These are phyloP conservation scores for Gorsachius goisagi DNA, from an alignment of 2,113 vertebrate genomes.

Conservation along the genomic window DNA sequence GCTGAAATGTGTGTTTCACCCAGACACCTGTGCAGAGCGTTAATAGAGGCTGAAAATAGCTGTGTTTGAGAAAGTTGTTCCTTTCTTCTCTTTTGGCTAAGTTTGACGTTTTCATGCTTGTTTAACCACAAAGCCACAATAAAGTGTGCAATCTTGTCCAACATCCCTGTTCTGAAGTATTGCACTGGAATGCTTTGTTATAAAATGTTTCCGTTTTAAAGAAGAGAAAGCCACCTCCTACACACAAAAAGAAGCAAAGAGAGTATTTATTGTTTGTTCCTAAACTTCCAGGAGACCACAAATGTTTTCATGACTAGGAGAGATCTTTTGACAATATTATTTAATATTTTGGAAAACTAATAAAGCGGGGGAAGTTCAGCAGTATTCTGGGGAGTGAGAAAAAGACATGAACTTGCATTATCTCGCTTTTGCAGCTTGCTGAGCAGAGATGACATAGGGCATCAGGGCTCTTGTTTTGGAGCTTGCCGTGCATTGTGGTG, in stretches of 20 bases:
- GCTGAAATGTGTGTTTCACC: background rate
- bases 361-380: background rate
- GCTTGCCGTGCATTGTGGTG: fast-evolving
- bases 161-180: background rate
- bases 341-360: background rate
- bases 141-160: slow-evolving; percentile 19
- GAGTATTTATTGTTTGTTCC: background rate
- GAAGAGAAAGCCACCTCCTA: background rate
- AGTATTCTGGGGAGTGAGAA: background rate
- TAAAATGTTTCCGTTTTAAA: background rate
- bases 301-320: background rate
- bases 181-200: slow-evolving; percentile 27
- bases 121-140: slow-evolving; percentile 58
- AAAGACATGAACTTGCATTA: background rate
- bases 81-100: slow-evolving; percentile 11
- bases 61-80: slow-evolving; percentile 9
- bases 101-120: background rate
- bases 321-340: background rate
- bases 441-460: background rate
- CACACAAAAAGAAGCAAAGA: background rate
- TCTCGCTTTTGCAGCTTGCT: background rate
- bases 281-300: background rate
- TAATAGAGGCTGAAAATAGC: slow-evolving; percentile 1
- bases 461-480: background rate
- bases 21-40: background rate